Evolutionary conservation across 2,113 vertebrate genomes (phyloP), one percentile per base, ranked within the genome.

Genomic region (Xiphophorus maculatus): DNA sequence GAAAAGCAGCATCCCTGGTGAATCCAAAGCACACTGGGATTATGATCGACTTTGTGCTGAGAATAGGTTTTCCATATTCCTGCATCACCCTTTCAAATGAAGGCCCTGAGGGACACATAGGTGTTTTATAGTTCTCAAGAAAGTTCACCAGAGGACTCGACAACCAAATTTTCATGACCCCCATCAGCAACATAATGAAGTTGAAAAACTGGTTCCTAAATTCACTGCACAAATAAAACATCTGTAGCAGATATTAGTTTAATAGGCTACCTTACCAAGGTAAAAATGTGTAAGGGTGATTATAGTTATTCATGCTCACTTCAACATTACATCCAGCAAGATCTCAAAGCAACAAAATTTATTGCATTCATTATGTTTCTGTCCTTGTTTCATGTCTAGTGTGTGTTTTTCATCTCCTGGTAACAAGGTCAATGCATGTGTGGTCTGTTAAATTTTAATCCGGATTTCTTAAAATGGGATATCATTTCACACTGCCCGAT

Each of bases 401-500:
- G 68, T 72, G 66, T 77, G 33, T 70, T 66, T 70, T 90, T 90
- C 79, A 76, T 76, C 70, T 78, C 80, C 72, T 71, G 86, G 81
- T 90, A 93, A 94, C 90, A 94, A 93, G 94, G 93, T 93, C 91
- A 93, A 89, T 91, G 87, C 90, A 91, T 82, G 91, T 93, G 93
- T 88, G 90, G 88, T 86, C 90, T 87, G 87, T 91, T 89, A 89
- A 88, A 89, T 90, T 91, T 92, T 93, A 94, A 95, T 94, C 94
- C 87, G 81, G 89, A 93, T 93, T 94, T 93, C 87, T 92, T 78
- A 86, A 92, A 94, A 91, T 91, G 90, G 90, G 93, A 93, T 93
- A 94, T 92, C 82, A 92, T 93, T 93, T 93, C 88, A 94, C 84
- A 79, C 85, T 28, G 15, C 82, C 87, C 86, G 87, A 90, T 91